Percentiles rank a stretch among this genome's conserved stretches.
Conservation (phyloP, 2,888 invertebrate genomes). For the Alloplasta piceator region DNA sequence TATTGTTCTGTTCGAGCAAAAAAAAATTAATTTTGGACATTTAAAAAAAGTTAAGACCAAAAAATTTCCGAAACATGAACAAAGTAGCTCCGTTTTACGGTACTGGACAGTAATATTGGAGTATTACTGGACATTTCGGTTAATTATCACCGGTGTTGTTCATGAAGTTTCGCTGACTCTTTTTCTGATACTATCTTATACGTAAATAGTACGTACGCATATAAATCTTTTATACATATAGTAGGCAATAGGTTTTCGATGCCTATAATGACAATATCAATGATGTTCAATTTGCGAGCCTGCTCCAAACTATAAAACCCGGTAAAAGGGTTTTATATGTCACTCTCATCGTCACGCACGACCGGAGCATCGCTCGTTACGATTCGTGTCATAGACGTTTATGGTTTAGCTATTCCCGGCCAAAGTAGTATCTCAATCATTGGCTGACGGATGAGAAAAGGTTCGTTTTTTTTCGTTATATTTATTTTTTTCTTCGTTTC, state of each 20-base stretch:
- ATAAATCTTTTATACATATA: conserved; percentile 6
- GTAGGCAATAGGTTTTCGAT: conserved; percentile 37
- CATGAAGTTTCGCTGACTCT: too few species aligned
- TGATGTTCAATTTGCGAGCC: conserved; percentile 38
- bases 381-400: conserved; percentile 39
- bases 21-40: too few species aligned
- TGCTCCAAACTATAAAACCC: not conserved
- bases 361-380: conserved; percentile 34
- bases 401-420: conserved; percentile 29
- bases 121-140: too few species aligned
- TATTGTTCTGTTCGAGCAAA: too few species aligned
- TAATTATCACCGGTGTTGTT: too few species aligned
- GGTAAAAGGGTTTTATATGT: conserved; percentile 33
- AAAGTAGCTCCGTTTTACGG: too few species aligned
- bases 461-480: not conserved
- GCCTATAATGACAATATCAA: conserved; percentile 57
- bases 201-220: not conserved
- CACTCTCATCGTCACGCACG: conserved; percentile 48
- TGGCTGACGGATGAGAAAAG: conserved; percentile 1
- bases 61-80: too few species aligned
- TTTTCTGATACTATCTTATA: too few species aligned
- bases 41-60: too few species aligned
- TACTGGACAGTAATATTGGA: too few species aligned
- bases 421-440: conserved; percentile 19
- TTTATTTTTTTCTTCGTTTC: conserved; percentile 21